Conservation (phyloP, 2,113 vertebrate genomes). For the Ivindomyrus marchei region DNA sequence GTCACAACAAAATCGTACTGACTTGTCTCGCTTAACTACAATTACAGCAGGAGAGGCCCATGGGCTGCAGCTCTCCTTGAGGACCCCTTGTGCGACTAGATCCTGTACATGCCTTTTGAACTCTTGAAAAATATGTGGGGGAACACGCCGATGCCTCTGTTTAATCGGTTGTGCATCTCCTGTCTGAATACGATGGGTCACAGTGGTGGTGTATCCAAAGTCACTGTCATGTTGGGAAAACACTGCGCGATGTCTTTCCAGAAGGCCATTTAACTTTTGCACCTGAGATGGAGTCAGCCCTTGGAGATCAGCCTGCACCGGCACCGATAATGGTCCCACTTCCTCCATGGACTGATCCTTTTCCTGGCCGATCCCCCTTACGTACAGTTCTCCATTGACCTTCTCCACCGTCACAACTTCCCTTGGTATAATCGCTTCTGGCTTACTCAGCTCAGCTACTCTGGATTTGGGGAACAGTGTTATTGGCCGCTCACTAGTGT, state of each 20-base stretch:
- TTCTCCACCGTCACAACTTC: not conserved
- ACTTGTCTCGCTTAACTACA: not conserved
- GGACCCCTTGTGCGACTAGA: not conserved
- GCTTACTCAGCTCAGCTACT: not conserved
- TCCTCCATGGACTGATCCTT: no score
- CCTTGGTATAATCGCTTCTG: not conserved
- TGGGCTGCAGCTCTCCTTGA: not conserved
- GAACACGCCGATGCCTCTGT: not conserved
- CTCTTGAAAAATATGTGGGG: not conserved
- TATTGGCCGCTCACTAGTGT: no score
- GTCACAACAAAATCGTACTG: not conserved
- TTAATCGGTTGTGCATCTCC: not conserved
- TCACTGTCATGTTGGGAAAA: not conserved
- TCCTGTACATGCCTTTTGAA: not conserved
- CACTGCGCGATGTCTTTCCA: not conserved
- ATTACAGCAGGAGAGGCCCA: not conserved
- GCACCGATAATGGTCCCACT: not conserved
- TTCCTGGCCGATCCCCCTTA: not conserved
- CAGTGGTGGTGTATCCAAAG: not conserved
- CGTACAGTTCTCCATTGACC: not conserved
- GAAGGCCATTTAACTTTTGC: not conserved
- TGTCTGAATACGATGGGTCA: not conserved
- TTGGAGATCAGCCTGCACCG: no score
- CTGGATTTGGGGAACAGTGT: no score
- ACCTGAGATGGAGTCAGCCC: not conserved